Base-by-base conservation (phyloP, 1,140 invertebrate species). In the Drosophila albomicans region DNA sequence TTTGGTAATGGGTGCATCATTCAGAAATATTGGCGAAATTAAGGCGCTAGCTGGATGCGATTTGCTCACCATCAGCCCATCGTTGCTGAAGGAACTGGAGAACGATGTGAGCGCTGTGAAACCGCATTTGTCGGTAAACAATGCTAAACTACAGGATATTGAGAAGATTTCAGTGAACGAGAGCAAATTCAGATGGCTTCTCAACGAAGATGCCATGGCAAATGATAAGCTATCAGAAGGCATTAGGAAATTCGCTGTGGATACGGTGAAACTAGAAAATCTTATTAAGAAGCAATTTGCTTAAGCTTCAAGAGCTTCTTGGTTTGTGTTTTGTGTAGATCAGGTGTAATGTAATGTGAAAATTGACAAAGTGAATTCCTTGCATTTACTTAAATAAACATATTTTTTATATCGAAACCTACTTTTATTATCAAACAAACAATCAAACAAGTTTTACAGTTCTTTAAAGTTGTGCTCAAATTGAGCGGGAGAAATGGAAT, bases 1-100 rank as follows among this genome's bases (percentile, higher is more conserved):
- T 0, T 96, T 98, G 65, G 98, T 99, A 0, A 99, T 99, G 99
- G 99, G 99, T 20, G 99, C 99, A n/a, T 99, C 99, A 0, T 99
- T 99, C 94, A 94, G 99, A 68, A 99, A 99, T 94, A 95, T 95
- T 94, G 96, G 96, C 45, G 97, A 99, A 94, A 98, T 99, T 65
- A 95, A 95, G 74, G 98, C 97, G 52, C 94, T 99, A n/a, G 96
- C 97, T 67, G 99, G 99, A 28, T 99, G 98, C 93, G 99, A 99
- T 93, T 94, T 99, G 10, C 94, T 99, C 13, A 99, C 99, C 5
- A 99, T 99, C 63, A 97, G 97, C 84, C 98, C 98, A 1, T 95
- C 96, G 80, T 93, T 99, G 10, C 92, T 99, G 16, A 95, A 97
- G 75, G 96, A 98, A 92, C 92, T 99, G 30, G 96, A 96, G 59